phyloP scores from a whole-genome alignment of 35 echinoderm and acorn worm genomes.

The Strongylocentrotus purpuratus region DNA sequence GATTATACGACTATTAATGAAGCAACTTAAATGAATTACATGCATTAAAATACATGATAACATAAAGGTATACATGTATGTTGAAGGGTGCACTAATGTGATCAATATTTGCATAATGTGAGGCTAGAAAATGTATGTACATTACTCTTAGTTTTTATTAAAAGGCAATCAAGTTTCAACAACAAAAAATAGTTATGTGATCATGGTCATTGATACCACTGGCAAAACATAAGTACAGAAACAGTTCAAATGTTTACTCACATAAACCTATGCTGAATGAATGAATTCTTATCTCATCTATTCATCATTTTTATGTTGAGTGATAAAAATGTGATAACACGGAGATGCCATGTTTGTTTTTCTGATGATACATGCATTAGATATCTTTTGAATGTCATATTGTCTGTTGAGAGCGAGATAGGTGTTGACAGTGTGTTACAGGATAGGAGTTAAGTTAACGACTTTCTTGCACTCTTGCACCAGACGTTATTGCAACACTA shows the following conservation, averaged over 20 bases:
- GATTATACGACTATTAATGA: background rate
- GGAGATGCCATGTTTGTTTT: conserved; percentile 7
- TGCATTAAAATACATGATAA: background rate
- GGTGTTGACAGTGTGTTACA: no score
- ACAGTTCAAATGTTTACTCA: background rate
- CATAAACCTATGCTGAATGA: background rate
- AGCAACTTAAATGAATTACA: background rate
- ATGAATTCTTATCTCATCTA: conserved; percentile 1
- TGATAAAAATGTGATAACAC: conserved; percentile 3
- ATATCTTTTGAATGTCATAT: conserved; percentile 20
- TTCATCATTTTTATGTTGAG: conserved; percentile 36
- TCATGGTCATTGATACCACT: no score
- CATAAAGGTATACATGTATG: background rate
- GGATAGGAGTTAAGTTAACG: no score
- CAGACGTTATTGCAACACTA: background rate
- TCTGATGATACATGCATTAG: background rate
- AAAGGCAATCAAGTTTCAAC: background rate
- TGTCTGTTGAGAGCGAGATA: background rate
- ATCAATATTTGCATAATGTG: background rate
- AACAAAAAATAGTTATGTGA: background rate
- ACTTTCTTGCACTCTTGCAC: no score
- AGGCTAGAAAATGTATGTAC: background rate
- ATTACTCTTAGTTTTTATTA: background rate
- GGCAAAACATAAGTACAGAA: background rate
- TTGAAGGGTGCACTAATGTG: no score